phyloP scores from a whole-genome alignment of 2,888 invertebrate genomes.

The Amphipoea lucens region DNA sequence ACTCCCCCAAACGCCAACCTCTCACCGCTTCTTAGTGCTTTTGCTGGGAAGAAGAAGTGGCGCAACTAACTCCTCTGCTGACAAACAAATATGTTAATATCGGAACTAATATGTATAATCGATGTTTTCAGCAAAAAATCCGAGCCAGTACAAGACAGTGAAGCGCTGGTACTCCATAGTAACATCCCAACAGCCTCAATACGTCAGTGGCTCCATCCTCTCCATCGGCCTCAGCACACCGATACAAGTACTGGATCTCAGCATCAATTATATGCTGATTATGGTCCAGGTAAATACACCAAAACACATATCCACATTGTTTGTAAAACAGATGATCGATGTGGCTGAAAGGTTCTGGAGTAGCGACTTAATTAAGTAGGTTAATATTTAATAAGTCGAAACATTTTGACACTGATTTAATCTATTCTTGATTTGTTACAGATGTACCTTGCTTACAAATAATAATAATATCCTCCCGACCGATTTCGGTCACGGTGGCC shows the following conservation, averaged over 20 bases:
- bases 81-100: no score
- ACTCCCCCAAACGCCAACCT: no score
- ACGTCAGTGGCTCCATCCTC: constrained; percentile 72
- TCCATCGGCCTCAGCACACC: constrained; percentile 75
- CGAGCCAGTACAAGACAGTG: constrained; percentile 59
- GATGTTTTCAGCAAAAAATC: constrained; percentile 67
- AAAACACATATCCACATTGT: not conserved
- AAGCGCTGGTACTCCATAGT: constrained; percentile 73
- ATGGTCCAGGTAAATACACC: constrained; percentile 77
- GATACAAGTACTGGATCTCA: constrained; percentile 75
- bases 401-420: not conserved
- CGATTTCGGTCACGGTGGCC: no score
- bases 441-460: constrained; percentile 75
- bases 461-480: not conserved
- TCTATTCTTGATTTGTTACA: constrained; percentile 63
- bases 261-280: constrained; percentile 81
- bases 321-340: no score
- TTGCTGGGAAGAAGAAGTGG: no score
- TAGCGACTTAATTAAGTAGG: no score
- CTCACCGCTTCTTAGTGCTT: no score
- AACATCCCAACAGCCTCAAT: constrained; percentile 69
- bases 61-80: no score
- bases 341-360: not conserved
- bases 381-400: not conserved
- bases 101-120: not conserved